These are phyloP conservation scores for Heliconius ethilla DNA, from an alignment of 2,888 invertebrate species.

Conservation along the genomic window DNA sequence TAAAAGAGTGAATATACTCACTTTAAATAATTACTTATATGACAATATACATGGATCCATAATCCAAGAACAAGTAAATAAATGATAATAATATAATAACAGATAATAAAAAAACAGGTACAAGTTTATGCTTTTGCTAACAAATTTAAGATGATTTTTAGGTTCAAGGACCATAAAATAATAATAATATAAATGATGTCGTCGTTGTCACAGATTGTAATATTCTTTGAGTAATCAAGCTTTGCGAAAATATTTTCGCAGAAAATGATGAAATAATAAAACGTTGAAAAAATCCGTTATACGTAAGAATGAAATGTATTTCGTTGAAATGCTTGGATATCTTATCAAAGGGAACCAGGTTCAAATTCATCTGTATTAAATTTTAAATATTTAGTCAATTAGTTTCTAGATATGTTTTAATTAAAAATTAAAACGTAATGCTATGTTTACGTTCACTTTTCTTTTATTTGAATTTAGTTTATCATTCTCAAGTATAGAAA, in stretches of 20 bases:
- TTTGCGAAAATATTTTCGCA: background rate
- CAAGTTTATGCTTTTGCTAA: background rate
- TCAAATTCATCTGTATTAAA: background rate
- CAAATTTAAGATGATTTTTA: background rate
- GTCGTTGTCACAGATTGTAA: conserved; percentile 5
- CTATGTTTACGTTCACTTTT: too few relatives aligned
- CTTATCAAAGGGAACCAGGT: background rate
- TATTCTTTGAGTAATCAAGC: conserved; percentile 14
- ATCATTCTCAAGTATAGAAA: too few relatives aligned
- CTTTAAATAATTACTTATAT: too few relatives aligned
- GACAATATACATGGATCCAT: too few relatives aligned
- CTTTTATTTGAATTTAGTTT: too few relatives aligned
- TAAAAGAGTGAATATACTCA: too few relatives aligned
- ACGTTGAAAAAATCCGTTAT: background rate
- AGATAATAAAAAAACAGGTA: background rate
- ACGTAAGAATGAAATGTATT: background rate
- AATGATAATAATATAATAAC: too few relatives aligned
- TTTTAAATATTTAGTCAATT: too few relatives aligned
- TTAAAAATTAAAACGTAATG: too few relatives aligned
- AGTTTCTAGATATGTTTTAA: too few relatives aligned
- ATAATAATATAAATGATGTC: conserved; percentile 5
- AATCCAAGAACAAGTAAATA: too few relatives aligned
- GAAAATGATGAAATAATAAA: background rate
- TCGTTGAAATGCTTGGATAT: background rate
- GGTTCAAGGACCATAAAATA: background rate